phyloP scores from a whole-genome alignment of 2,797 vertebrate species.

The Euthynnus affinis region DNA sequence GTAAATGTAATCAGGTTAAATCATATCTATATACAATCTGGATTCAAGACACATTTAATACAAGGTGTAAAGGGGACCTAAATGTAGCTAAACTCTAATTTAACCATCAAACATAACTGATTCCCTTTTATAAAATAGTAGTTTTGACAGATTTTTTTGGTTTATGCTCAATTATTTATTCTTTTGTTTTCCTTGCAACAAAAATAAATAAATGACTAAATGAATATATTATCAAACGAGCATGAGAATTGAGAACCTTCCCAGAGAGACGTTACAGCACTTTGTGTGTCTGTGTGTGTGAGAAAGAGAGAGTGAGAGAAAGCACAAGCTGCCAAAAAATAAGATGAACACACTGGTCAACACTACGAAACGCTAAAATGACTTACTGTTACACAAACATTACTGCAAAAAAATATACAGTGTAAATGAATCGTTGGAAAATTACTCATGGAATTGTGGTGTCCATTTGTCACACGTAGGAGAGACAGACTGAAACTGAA shows the following conservation, averaged over 20 bases:
- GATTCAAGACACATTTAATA: too few species aligned
- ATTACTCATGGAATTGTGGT: constrained; percentile 23
- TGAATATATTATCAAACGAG: constrained; percentile 1
- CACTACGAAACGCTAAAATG: constrained; percentile 8
- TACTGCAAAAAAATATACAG: constrained; percentile 10
- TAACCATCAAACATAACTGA: constrained; percentile 12
- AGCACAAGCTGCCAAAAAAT: constrained; percentile 35
- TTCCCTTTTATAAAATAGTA: not conserved
- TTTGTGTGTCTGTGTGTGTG: constrained; percentile 4
- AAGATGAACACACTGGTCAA: constrained; percentile 32
- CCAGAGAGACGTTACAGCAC: constrained; percentile 20
- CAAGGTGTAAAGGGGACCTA: too few species aligned
- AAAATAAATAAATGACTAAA: constrained; percentile 4
- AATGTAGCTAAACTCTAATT: not conserved
- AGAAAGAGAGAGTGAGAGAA: not conserved
- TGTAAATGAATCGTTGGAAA: not conserved
- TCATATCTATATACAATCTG: too few species aligned
- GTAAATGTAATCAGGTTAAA: too few species aligned
- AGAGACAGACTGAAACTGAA: constrained; percentile 24
- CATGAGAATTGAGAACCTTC: constrained; percentile 38
- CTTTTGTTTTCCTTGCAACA: constrained; percentile 18
- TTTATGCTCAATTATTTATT: not conserved
- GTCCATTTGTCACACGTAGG: constrained; percentile 20
- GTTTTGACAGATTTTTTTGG: constrained; percentile 21
- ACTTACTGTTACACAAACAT: constrained; percentile 25